Conservation (phyloP, 2,797 vertebrate species). For the Dendrocincla tyrannina region DNA sequence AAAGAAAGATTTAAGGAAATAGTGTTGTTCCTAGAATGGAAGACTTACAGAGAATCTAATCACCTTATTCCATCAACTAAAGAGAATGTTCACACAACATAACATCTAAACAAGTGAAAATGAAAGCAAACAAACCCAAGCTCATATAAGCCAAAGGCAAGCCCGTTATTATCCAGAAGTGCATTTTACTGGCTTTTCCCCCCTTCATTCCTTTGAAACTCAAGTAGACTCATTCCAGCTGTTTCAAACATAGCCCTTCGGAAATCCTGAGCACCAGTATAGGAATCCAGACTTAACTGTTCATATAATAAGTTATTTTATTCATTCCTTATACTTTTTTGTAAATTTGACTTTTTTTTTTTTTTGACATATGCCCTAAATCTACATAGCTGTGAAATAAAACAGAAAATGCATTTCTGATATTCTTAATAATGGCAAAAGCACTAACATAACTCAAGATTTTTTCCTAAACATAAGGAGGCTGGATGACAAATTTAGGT, state of each 20-base stretch:
- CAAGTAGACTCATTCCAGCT: background rate
- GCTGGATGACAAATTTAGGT: background rate
- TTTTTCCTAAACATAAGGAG: background rate
- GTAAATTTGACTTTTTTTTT: background rate
- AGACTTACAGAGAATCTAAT: background rate
- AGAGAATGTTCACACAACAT: background rate
- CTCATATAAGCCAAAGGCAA: background rate
- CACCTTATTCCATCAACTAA: background rate
- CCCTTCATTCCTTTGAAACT: background rate
- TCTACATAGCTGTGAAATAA: background rate
- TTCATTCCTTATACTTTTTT: background rate
- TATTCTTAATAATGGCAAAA: background rate
- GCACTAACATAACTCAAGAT: background rate
- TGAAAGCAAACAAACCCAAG: background rate
- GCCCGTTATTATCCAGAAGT: rapidly evolving
- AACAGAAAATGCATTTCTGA: background rate
- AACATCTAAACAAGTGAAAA: background rate
- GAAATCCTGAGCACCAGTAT: background rate
- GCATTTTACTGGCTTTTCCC: background rate
- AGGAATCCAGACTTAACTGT: background rate
- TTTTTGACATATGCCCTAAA: background rate
- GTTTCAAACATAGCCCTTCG: background rate
- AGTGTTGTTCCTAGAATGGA: background rate
- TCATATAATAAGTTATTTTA: background rate
- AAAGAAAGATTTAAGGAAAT: background rate